phyloP scores from a whole-genome alignment of 2,113 vertebrate genomes.

The Gadus macrocephalus region DNA sequence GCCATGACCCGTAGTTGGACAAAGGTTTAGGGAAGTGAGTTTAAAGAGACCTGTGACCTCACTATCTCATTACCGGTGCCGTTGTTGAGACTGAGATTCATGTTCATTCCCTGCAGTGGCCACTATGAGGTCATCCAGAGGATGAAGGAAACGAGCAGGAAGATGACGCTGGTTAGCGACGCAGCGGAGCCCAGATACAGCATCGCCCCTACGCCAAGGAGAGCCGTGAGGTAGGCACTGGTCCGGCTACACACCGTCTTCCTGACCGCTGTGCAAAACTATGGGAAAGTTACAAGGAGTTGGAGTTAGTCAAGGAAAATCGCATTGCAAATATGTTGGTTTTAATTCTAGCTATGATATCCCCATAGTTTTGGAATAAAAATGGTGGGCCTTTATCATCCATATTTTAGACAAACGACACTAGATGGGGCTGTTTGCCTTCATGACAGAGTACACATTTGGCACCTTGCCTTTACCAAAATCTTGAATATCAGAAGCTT shows the following conservation, averaged over 20 bases:
- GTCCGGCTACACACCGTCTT: slow-evolving; percentile 69
- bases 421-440: slow-evolving; percentile 49
- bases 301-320: background rate
- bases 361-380: background rate
- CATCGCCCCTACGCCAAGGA: slow-evolving; percentile 47
- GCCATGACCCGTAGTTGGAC: too few species aligned
- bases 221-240: slow-evolving; percentile 58
- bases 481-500: too few species aligned
- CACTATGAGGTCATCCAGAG: slow-evolving; percentile 78
- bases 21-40: too few species aligned
- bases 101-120: background rate
- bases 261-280: slow-evolving; percentile 74
- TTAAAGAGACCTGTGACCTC: too few species aligned
- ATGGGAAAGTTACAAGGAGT: background rate
- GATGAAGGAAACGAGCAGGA: slow-evolving; percentile 65
- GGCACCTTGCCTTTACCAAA: too few species aligned
- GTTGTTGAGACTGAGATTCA: background rate
- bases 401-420: slow-evolving; percentile 10
- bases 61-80: too few species aligned
- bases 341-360: background rate
- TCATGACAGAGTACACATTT: background rate
- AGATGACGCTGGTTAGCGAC: slow-evolving; percentile 42
- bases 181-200: slow-evolving; percentile 58
- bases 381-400: background rate
- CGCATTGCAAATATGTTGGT: background rate